Conservation (phyloP, 2,113 vertebrate species). For the Equus quagga region DNA sequence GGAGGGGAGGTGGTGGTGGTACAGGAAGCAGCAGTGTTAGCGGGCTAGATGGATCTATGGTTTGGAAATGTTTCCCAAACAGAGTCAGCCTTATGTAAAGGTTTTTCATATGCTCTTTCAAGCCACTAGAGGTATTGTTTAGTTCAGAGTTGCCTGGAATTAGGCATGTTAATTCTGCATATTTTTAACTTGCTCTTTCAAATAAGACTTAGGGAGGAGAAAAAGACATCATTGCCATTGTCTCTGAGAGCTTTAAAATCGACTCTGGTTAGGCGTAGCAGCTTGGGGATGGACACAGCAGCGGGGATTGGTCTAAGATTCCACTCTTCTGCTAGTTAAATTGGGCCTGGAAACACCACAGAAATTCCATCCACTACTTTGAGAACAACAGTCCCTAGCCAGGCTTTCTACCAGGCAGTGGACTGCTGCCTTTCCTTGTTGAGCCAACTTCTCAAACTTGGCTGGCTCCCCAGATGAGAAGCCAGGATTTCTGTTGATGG, state of each 20-base stretch:
- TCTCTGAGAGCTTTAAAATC: constrained; percentile 46
- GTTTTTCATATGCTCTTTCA: constrained; percentile 59
- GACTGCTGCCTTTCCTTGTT: constrained; percentile 71
- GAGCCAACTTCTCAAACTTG: constrained; percentile 81
- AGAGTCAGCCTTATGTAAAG: constrained; percentile 65
- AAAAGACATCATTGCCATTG: constrained; percentile 47
- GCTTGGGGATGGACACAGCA: constrained; percentile 49
- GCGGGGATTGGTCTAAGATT: constrained; percentile 70
- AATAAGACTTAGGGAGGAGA: not conserved
- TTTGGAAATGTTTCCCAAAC: constrained; percentile 64
- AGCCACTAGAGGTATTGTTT: constrained; percentile 53
- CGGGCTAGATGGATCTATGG: constrained; percentile 33
- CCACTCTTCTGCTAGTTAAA: constrained; percentile 75
- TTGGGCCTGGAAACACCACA: constrained; percentile 72
- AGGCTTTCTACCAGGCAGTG: constrained; percentile 76
- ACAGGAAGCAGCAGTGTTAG: not conserved
- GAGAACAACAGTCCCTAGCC: constrained; percentile 66
- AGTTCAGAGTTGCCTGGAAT: constrained; percentile 56
- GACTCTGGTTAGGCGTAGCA: constrained; percentile 34
- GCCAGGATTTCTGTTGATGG: constrained; percentile 80
- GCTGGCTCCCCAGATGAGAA: constrained; percentile 79
- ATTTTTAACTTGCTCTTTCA: constrained; percentile 67
- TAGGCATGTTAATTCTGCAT: constrained; percentile 57
- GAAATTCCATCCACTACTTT: constrained; percentile 76
- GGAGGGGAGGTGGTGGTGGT: not conserved